Evolutionary conservation across 2,797 vertebrate species (phyloP), one percentile per base, ranked within the genome.

Genomic region (Lates japonicus): DNA sequence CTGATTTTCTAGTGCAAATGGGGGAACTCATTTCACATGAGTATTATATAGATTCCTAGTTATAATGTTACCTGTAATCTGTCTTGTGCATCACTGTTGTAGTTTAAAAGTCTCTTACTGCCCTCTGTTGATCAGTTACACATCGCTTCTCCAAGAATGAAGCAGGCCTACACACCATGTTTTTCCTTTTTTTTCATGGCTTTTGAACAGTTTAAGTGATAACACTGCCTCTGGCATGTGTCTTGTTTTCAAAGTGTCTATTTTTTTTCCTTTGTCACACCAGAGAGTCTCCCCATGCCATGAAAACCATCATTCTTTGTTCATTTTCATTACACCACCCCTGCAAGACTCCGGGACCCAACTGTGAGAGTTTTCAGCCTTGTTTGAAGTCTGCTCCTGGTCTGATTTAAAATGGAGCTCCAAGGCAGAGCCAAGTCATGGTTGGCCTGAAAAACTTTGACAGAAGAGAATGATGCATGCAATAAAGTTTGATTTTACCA

Each of bases 291-390:
- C 60, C 35, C 55, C 19, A 58, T 77, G 54, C 25, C 58, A 64
- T 46, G 49, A 77, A 77, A 87, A 66, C 41, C 41, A 73, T 75
- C 14, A 1, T 49, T 80, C 57, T 82, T 78, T 70, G 74, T 82
- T 84, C 61, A 71, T 74, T 82, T 76, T 78, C 78, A 75, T 67
- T 80, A 73, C 71, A 37, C 35, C 51, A 55, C 73, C 77, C 9
- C 39, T 33, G 67, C 57, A 55, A n/a, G 39, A 64, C 69, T 79
- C 66, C 0, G 5, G 42, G 76, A 85, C 22, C 82, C 67, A 71
- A 64, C 78, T 78, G 84, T 77, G 76, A 88, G 76, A 17, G 74
- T 82, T 82, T 67, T 82, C 54, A 65, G 62, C 17, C 70, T 66
- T 0, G 31, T 81, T 74, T 81, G 58, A 87, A 74, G 80, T 83